Percentiles rank a stretch among this genome's conserved stretches.
phyloP scores from a whole-genome alignment of 2,113 vertebrate species.

The Pseudorectes ferrugineus region DNA sequence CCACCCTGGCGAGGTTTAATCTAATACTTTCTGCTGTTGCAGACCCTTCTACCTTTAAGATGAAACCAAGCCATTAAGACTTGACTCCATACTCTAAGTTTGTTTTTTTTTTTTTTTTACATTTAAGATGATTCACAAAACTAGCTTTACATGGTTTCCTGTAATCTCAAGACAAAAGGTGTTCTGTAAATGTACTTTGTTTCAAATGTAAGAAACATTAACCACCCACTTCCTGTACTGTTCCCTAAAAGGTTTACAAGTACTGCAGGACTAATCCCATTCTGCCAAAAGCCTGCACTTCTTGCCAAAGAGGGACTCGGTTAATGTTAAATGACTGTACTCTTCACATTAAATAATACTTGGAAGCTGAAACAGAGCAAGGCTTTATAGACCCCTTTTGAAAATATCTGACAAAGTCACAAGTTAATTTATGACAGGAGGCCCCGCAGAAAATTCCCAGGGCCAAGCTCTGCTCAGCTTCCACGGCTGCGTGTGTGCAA shows the following conservation, averaged over 20 bases:
- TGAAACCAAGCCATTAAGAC: neutral
- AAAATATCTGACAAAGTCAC: constrained; percentile 17
- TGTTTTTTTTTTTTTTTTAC: neutral
- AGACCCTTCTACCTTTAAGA: neutral
- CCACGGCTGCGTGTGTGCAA: neutral
- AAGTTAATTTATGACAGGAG: constrained; percentile 6
- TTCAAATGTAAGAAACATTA: constrained; percentile 50
- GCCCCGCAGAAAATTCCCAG: constrained; percentile 31
- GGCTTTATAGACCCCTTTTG: neutral
- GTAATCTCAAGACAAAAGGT: constrained; percentile 17
- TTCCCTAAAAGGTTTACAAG: constrained; percentile 57
- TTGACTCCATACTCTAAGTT: neutral
- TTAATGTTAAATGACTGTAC: constrained; percentile 11
- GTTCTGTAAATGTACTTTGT: constrained; percentile 29
- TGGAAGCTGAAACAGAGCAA: constrained; percentile 18
- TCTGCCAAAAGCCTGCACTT: constrained; percentile 18
- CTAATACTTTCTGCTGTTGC: neutral
- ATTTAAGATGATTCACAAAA: neutral
- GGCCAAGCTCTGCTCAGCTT: neutral
- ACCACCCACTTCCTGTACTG: constrained; percentile 60
- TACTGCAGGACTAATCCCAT: constrained; percentile 6
- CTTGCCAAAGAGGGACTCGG: constrained; percentile 31
- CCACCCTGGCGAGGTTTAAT: neutral
- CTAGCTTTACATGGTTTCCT: neutral
- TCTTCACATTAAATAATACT: constrained; percentile 22